Evolutionary conservation across 1,140 invertebrate genomes (phyloP), one percentile per base, ranked within the genome.

Genomic region (Ladona fulva): DNA sequence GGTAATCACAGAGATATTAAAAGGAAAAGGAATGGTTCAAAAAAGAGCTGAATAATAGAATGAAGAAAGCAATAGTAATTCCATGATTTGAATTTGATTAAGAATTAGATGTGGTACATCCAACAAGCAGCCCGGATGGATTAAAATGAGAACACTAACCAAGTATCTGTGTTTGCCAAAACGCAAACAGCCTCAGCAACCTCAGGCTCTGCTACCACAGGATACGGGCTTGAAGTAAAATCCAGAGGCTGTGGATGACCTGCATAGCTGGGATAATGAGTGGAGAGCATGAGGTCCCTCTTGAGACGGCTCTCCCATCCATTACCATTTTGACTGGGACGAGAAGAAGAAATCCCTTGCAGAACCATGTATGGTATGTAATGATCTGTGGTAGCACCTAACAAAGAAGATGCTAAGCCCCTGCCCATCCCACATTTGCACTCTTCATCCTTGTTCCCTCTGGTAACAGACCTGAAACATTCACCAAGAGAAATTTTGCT

Each of bases 161-260:
- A 96, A 24, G 89, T 91, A 81, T 95, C 93, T 79, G 91, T 91
- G 82, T 97, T 92, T 0, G 92, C 95, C 42, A 96, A 85, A 80
- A 97, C 92, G 80, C 93, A 94, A 12, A 95, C 88, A 78, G 93
- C 90, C 83, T 95, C 94, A 19, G 91, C 87, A 0, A 94, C 87
- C 42, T 91, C 88, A 80, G 94, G 90, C 83, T 92, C 86, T 5
- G 52, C 86, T 42, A 90, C 83, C 52, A 88, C 84, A 24, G 89
- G 87, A 81, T 78, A 10, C 78, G 77, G 14, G 85, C 82, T 80
- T 85, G 84, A 25, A 5, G n/a, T 1, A 22, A 66, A 66, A 16
- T 75, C 74, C 5, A 75, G 74, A 16, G n/a, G 1, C 16, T 25
- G 24, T 3, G 52, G 52, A 19, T 66, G 52, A 22, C 14, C 14